phyloP scores from a whole-genome alignment of 2,113 vertebrate species.

The Pelodiscus sinensis region DNA sequence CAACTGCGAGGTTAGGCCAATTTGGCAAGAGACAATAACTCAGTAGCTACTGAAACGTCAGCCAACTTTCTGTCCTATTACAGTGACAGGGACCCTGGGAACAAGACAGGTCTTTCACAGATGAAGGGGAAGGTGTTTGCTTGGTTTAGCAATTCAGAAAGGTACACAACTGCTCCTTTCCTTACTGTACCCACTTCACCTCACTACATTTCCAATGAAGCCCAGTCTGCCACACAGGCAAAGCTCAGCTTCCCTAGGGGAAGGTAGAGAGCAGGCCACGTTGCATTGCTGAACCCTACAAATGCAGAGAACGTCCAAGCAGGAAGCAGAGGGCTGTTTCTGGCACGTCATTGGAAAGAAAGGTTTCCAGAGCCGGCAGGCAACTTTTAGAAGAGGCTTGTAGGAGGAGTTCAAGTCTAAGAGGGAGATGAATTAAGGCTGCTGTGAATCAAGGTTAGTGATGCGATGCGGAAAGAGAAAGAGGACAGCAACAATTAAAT shows the following conservation, averaged over 20 bases:
- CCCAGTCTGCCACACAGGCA: background rate
- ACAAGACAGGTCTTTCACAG: background rate
- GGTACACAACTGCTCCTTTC: background rate
- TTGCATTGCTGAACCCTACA: background rate
- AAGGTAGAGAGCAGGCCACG: background rate
- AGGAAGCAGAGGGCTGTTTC: background rate
- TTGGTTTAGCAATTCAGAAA: background rate
- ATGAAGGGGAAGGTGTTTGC: background rate
- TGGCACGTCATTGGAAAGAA: background rate
- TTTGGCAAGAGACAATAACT: background rate
- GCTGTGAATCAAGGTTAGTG: background rate
- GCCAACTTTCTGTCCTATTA: background rate
- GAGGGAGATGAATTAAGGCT: background rate
- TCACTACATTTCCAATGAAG: background rate
- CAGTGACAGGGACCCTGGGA: background rate
- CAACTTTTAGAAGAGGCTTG: background rate
- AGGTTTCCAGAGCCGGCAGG: background rate
- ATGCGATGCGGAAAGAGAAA: background rate
- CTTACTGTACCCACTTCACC: background rate
- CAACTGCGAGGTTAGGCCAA: background rate
- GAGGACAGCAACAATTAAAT: background rate
- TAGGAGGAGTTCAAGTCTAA: background rate
- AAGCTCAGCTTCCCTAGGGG: rapidly evolving
- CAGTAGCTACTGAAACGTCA: background rate
- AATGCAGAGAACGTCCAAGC: background rate